Conservation (phyloP, 2,888 invertebrate species). For the Tetropium fuscum region DNA sequence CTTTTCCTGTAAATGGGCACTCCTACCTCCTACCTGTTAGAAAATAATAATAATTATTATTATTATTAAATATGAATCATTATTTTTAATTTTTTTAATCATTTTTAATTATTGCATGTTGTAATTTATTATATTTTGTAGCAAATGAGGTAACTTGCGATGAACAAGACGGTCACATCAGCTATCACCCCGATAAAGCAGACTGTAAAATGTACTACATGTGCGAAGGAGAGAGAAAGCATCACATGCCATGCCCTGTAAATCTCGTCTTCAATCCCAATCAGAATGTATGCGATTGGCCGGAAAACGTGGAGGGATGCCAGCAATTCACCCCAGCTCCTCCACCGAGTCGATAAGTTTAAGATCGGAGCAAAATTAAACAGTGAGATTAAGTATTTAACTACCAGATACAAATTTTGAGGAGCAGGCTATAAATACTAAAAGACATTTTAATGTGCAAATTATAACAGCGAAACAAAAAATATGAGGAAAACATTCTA, state of each 20-base stretch:
- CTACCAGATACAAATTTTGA: neutral
- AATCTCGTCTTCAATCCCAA: constrained; percentile 93
- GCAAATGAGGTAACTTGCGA: constrained; percentile 91
- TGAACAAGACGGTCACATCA: constrained; percentile 95
- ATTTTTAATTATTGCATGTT: neutral
- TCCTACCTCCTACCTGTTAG: no score
- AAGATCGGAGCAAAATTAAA: neutral
- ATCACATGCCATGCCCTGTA: constrained; percentile 95
- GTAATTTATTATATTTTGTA: constrained; percentile 58
- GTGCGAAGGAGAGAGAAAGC: constrained; percentile 95
- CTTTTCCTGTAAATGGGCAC: no score
- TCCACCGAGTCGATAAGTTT: constrained; percentile 60
- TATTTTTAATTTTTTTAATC: neutral
- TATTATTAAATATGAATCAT: neutral
- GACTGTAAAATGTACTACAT: constrained; percentile 96
- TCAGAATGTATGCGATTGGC: constrained; percentile 97
- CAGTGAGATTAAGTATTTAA: neutral
- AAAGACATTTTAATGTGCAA: no score
- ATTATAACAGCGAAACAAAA: no score
- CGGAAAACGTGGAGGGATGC: constrained; percentile 93
- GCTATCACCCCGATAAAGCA: constrained; percentile 89
- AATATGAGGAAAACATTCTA: no score
- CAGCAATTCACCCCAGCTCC: constrained; percentile 77
- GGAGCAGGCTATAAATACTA: no score
- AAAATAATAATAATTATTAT: no score